Percentiles rank a stretch among this genome's conserved stretches.
Evolutionary conservation across 1,140 invertebrate species (phyloP).

Genomic region (Apis cerana): DNA sequence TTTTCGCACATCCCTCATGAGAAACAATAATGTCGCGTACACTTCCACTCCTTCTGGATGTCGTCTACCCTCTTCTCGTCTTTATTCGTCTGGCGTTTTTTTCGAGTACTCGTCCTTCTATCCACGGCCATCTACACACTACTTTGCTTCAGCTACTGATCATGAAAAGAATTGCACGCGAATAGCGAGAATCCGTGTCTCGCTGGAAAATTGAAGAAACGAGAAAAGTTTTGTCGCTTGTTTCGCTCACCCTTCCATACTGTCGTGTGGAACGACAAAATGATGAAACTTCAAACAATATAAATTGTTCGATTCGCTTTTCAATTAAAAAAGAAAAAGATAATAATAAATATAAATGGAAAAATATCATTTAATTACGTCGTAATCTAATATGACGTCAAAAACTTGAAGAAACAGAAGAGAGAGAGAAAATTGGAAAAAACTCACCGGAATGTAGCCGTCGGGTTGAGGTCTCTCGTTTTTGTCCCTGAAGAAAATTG

Average conservation of each 20-base stretch:
- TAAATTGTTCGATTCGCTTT: background rate
- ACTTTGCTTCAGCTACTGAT: constrained; percentile 25
- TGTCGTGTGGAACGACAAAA: background rate
- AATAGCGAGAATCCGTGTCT: constrained; percentile 26
- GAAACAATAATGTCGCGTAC: constrained; percentile 65
- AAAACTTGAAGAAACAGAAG: background rate
- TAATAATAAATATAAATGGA: background rate
- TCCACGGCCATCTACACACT: constrained; percentile 16
- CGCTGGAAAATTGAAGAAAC: constrained; percentile 11
- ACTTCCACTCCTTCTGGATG: constrained; percentile 46
- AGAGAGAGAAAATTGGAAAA: background rate
- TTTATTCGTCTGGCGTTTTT: constrained; percentile 40
- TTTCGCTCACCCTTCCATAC: background rate
- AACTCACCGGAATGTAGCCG: constrained; percentile 80
- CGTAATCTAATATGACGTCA: background rate
- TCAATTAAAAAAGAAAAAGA: background rate
- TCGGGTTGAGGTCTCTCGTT: constrained; percentile 76
- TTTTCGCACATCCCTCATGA: constrained; percentile 61
- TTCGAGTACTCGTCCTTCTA: constrained; percentile 23
- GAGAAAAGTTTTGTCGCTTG: constrained; percentile 7
- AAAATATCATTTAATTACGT: background rate
- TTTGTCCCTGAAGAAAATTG: constrained; percentile 71
- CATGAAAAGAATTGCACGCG: constrained; percentile 42
- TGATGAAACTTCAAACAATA: background rate
- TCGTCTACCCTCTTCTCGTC: constrained; percentile 30